Conservation (phyloP, 2,888 invertebrate genomes). For the Tinea pellionella region DNA sequence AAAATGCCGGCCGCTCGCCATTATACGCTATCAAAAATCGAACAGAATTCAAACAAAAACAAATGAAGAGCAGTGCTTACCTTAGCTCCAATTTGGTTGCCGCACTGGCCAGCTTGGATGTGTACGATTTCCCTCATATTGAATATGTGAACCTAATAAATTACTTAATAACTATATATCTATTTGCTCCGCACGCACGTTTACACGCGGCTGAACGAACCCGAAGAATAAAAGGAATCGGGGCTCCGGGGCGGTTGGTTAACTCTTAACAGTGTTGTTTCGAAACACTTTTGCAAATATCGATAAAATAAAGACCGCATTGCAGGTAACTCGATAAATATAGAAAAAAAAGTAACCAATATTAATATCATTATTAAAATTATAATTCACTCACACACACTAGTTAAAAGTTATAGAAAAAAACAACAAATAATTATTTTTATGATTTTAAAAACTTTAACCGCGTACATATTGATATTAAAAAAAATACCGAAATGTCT, state of each 20-base stretch:
- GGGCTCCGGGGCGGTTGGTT: not conserved
- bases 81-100: slow-evolving; percentile 75
- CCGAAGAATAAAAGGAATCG: slow-evolving; percentile 8
- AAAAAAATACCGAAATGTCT: no score
- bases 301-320: slow-evolving; percentile 3
- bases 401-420: no score
- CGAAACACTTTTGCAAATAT: not conserved
- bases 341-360: no score
- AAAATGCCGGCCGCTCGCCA: slow-evolving; percentile 59
- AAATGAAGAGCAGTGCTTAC: slow-evolving; percentile 34
- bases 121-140: slow-evolving; percentile 78
- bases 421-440: no score
- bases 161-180: slow-evolving; percentile 11
- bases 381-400: no score
- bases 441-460: no score
- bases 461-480: no score
- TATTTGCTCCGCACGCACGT: slow-evolving; percentile 5
- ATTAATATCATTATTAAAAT: no score
- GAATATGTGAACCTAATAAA: slow-evolving; percentile 15
- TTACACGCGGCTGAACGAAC: not conserved
- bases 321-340: not conserved
- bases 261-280: not conserved
- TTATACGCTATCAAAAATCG: slow-evolving; percentile 20
- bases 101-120: slow-evolving; percentile 54
- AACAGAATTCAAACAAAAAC: slow-evolving; percentile 17